Evolutionary conservation across 2,113 vertebrate species (phyloP).

Genomic region (Mesembrinibis cayennensis): DNA sequence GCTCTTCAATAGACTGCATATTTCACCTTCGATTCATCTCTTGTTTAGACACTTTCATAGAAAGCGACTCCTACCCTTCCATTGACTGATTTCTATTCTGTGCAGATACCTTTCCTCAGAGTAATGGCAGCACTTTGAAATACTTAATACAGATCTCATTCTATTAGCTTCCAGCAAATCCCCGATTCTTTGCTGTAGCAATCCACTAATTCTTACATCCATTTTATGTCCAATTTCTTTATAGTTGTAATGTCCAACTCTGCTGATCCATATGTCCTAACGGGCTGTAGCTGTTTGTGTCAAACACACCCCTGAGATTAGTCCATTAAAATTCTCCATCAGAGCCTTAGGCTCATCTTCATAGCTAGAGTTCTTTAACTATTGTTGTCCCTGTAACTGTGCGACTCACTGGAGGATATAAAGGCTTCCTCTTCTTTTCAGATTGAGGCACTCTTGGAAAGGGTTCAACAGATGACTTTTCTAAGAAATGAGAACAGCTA

Average conservation of each 20-base stretch:
- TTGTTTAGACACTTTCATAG: not conserved
- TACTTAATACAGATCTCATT: not conserved
- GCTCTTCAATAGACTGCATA: not conserved
- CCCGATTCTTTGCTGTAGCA: not conserved
- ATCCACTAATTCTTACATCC: not conserved
- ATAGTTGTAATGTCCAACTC: not conserved
- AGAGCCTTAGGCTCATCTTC: not conserved
- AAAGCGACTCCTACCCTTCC: not conserved
- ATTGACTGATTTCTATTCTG: not conserved
- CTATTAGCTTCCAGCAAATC: not conserved
- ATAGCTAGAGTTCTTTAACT: not conserved
- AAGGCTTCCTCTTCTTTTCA: not conserved
- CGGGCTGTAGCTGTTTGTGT: not conserved
- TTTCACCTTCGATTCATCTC: not conserved
- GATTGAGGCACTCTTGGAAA: not conserved
- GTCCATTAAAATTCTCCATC: not conserved
- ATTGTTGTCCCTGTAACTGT: not conserved
- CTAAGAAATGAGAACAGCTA: not conserved
- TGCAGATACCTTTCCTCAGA: not conserved
- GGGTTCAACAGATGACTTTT: not conserved
- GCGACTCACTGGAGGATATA: not conserved
- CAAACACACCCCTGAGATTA: not conserved
- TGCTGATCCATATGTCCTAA: not conserved
- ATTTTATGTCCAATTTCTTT: not conserved
- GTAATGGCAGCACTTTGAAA: not conserved